phyloP scores from a whole-genome alignment of 1,140 invertebrate genomes.

The Drosophila biarmipes region DNA sequence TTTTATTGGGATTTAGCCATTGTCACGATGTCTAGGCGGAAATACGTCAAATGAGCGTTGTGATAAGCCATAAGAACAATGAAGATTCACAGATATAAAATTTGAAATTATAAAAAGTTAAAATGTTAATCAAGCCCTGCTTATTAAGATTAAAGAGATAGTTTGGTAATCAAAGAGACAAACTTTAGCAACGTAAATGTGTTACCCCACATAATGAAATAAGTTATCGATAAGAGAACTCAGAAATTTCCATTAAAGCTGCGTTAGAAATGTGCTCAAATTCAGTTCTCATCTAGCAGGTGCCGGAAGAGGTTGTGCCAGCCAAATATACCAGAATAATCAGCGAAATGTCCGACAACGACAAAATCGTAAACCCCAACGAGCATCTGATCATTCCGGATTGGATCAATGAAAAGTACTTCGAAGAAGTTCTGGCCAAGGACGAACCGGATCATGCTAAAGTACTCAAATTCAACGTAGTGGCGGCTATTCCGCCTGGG shows the following conservation, averaged over 20 bases:
- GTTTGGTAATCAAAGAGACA: slow-evolving; percentile 1
- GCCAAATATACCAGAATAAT: background rate
- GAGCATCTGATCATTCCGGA: slow-evolving; percentile 71
- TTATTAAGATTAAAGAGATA: slow-evolving; percentile 9
- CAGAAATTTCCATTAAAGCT: slow-evolving; percentile 16
- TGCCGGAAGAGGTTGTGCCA: slow-evolving; percentile 1
- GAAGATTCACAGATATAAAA: background rate
- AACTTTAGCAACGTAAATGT: background rate
- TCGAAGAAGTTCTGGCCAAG: slow-evolving; percentile 81
- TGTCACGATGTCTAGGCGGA: background rate
- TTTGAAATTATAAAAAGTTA: background rate
- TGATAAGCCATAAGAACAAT: background rate
- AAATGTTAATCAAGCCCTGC: background rate
- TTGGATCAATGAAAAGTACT: slow-evolving; percentile 85
- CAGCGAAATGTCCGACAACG: slow-evolving; percentile 25
- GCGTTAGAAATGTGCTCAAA: background rate
- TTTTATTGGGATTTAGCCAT: background rate
- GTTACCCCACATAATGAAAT: background rate
- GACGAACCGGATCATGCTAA: slow-evolving; percentile 77
- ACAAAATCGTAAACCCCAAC: slow-evolving; percentile 69
- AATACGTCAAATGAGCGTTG: background rate
- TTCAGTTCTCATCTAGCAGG: slow-evolving; percentile 10
- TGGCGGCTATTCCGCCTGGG: slow-evolving; percentile 66
- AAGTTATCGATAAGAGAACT: slow-evolving; percentile 10
- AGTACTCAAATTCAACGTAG: slow-evolving; percentile 60